Percentiles rank a stretch among this genome's conserved stretches.
These are phyloP conservation scores for Pogonognathellus flavescens DNA, from an alignment of 1,140 invertebrate genomes.

Conservation along the genomic window DNA sequence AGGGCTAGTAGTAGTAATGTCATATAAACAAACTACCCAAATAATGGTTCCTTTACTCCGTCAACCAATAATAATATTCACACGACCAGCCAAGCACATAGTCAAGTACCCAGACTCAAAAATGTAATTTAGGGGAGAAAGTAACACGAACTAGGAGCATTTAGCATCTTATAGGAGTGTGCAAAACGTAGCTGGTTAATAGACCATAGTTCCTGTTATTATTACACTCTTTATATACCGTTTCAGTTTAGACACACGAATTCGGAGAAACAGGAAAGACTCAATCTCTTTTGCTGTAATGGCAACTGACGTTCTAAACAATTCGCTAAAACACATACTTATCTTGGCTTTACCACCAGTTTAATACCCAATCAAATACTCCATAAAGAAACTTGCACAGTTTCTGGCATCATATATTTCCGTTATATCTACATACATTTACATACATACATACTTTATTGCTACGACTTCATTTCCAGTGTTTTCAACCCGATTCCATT, in stretches of 20 bases:
- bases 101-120: too few relatives aligned
- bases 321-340: conserved; percentile 27
- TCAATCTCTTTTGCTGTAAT: neutral
- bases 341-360: neutral
- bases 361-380: conserved; percentile 31
- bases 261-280: neutral
- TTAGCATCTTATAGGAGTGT: too few relatives aligned
- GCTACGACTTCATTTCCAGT: neutral
- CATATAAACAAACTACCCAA: too few relatives aligned
- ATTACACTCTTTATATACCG: neutral
- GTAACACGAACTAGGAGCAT: too few relatives aligned
- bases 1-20: too few relatives aligned
- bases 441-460: neutral
- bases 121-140: too few relatives aligned
- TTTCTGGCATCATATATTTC: neutral
- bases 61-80: too few relatives aligned
- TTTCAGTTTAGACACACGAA: neutral
- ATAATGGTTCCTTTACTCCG: too few relatives aligned
- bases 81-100: too few relatives aligned
- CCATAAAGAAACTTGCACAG: conserved; percentile 3
- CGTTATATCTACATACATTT: too few relatives aligned
- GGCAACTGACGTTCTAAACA: neutral
- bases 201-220: neutral
- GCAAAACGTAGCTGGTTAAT: too few relatives aligned
- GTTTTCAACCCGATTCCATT: conserved; percentile 9